Conservation (phyloP, 2,888 invertebrate genomes). For the Plagodis pulveraria region DNA sequence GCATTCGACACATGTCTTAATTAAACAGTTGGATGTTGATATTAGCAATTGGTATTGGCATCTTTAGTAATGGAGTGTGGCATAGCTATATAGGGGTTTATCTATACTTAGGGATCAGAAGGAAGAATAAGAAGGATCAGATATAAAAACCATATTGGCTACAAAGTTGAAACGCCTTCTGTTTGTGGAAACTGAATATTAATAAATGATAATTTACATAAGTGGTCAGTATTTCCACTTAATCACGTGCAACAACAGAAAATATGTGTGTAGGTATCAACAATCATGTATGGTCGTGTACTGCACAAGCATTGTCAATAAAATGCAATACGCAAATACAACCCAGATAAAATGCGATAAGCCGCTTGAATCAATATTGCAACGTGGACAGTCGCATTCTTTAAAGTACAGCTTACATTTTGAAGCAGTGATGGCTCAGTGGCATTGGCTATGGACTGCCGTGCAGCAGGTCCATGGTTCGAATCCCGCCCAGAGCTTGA, state of each 20-base stretch:
- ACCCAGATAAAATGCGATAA: constrained; percentile 28
- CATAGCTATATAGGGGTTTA: no score
- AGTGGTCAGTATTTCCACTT: no score
- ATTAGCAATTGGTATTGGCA: no score
- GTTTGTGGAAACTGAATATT: background rate
- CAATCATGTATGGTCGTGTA: background rate
- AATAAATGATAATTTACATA: background rate
- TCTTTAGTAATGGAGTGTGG: no score
- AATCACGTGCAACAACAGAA: background rate
- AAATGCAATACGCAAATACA: constrained; percentile 31
- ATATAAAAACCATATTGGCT: no score
- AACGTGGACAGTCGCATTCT: constrained; percentile 3
- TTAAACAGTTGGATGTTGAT: background rate
- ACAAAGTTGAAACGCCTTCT: background rate
- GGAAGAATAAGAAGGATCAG: no score
- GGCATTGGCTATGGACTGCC: no score
- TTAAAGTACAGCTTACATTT: no score
- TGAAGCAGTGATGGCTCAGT: no score
- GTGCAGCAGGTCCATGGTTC: no score
- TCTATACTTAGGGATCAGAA: no score
- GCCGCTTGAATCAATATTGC: constrained; percentile 19
- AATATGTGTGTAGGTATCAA: background rate
- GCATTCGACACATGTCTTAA: constrained; percentile 2
- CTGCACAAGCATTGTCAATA: constrained; percentile 21
- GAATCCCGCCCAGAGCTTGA: no score